These are phyloP conservation scores for Pseudolycoriella hygida DNA, from an alignment of 2,888 invertebrate genomes.

Conservation along the genomic window DNA sequence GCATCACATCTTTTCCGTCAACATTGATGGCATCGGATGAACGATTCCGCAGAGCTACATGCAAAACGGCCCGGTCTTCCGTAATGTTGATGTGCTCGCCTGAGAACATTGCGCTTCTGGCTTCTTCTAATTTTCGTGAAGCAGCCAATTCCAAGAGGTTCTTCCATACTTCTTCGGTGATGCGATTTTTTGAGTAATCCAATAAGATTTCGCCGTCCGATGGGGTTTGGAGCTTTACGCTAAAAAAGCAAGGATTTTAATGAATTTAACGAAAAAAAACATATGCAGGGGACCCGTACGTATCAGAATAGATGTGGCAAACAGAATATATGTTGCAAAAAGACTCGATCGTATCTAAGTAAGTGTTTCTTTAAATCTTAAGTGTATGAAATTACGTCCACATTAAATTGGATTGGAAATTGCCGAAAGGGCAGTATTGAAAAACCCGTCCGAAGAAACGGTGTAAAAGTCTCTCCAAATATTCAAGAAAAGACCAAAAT, in stretches of 20 bases:
- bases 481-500: conserved; percentile 6
- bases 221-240: conserved; percentile 57
- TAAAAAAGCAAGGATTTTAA: conserved; percentile 31
- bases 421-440: no score
- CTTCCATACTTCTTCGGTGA: conserved; percentile 57
- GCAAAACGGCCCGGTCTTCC: conserved; percentile 88
- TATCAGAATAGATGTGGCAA: no score
- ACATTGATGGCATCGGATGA: conserved; percentile 47
- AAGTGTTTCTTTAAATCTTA: not conserved
- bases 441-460: no score
- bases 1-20: conserved; percentile 79
- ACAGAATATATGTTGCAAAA: no score
- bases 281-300: no score
- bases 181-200: conserved; percentile 93
- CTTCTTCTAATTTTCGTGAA: conserved; percentile 64
- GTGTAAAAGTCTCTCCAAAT: no score
- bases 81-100: conserved; percentile 98
- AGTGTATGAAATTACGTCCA: no score
- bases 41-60: conserved; percentile 83
- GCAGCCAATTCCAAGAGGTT: conserved; percentile 67
- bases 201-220: conserved; percentile 75
- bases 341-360: no score
- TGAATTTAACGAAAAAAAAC: not conserved
- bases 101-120: conserved; percentile 77
- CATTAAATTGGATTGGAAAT: no score